Evolutionary conservation across 2,888 invertebrate species (phyloP), one percentile per base, ranked within the genome.

Genomic region (Lasioglossum villosulum): DNA sequence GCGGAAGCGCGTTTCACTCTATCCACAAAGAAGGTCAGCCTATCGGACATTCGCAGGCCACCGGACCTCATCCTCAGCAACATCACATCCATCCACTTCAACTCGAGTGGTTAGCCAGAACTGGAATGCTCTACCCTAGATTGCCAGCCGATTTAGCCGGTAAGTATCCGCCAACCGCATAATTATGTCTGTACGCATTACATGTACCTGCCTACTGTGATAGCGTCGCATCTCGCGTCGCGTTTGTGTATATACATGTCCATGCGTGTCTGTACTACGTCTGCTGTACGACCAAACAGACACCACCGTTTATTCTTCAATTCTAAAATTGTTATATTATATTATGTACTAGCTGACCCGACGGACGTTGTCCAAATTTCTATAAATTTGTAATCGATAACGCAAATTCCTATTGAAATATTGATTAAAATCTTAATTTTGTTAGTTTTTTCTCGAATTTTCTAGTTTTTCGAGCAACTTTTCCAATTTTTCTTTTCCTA

Each of bases 71-170:
- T 89, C 96, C 95, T 82, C 97, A 97, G 80, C 96, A 97, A 59
- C 97, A 97, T 91, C 97, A 97, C 92, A 94, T 95, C 82, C 94
- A 95, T 90, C 94, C 95, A 63, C 97, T 97, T 96, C 98, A 98
- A 95, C 96, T 98, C 88, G 99, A 99, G 95, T 98, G 98, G 97
- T 96, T 99, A 87, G 98, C 99, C 8, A 96, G 98, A 91, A 98
- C 98, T 5, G 98, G 98, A 39, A 98, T 99, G 98, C 97, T 98
- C 90, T 98, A 98, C 94, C 98, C 98, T 68, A 96, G 98, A 94
- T 96, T 98, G 93, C 98, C 98, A 0, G 93, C 94, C 56, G 98
- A 98, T 93, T 95, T 98, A 76, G 97, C 98, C 92, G 98, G 98
- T 97, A 90, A 96, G 96, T 95, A 75, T 37, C 2, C 14, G 56